Evolutionary conservation across 2,113 vertebrate species (phyloP), one percentile per base, ranked within the genome.

Genomic region (Platanista minor): DNA sequence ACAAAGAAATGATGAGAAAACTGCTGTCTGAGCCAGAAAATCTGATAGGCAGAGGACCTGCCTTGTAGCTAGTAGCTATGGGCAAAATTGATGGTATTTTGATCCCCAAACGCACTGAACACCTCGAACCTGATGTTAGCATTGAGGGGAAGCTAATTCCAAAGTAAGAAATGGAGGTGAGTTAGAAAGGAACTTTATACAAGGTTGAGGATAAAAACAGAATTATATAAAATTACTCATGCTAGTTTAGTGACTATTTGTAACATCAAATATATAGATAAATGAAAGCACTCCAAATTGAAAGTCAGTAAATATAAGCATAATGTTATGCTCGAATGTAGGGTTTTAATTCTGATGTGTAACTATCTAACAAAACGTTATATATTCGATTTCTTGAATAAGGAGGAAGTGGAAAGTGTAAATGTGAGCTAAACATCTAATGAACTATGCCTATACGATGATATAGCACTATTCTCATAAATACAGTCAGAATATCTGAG

Each of bases 41-140:
- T 69, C n/a, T 71, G 64, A 62, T 77, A 67, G 67, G 49, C 41
- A 86, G 69, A 75, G 36, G 23, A 62, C n/a, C 54, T 61, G 46
- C 21, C 64, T 85, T 59, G 1, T 46, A 18, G 23, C 29, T 95
- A 14, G n/a, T 49, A 94, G 36, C 64, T 86, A 18, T 80, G 72
- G 54, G 33, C n/a, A 91, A 94, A 92, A 92, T 49, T 78, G 61
- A 88, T 61, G 21, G 31, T 43, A 71, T 83, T 92, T 86, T 94
- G 84, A 97, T 87, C 39, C 4, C 23, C 36, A 95, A 81, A n/a
- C 33, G 36, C 17, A 52, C 11, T 29, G 33, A 87, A 75, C 46
- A 69, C 6, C 18, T 77, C 52, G 10, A 77, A 91, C 9, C 64
- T 94, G 49, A 43, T n/a, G 61, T 66, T 39, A 78, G 29, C 12